phyloP scores from a whole-genome alignment of 2,797 vertebrate species.

The Amblyraja radiata region DNA sequence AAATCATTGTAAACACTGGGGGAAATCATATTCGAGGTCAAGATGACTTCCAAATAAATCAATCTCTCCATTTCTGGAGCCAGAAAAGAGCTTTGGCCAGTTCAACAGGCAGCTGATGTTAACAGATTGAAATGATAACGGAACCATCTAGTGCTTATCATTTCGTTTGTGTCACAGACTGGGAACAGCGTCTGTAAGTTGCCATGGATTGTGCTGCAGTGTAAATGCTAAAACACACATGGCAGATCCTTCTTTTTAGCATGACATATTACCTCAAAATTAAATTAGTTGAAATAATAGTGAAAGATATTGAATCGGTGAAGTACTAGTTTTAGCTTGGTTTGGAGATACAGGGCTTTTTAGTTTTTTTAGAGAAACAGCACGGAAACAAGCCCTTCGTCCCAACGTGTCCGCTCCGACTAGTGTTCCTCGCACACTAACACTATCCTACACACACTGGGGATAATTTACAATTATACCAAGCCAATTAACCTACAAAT shows the following conservation, averaged over 20 bases:
- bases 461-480: too few relatives aligned
- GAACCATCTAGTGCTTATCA: too few relatives aligned
- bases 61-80: background rate
- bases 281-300: background rate
- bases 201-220: background rate
- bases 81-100: background rate
- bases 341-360: too few relatives aligned
- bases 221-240: background rate
- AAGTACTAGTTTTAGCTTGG: too few relatives aligned
- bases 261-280: background rate
- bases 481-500: too few relatives aligned
- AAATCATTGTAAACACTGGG: background rate
- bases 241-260: background rate
- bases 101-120: constrained; percentile 3
- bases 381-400: too few relatives aligned
- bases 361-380: too few relatives aligned
- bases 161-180: background rate
- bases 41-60: background rate
- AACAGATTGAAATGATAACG: background rate
- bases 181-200: background rate
- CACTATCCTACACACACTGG: too few relatives aligned
- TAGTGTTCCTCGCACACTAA: too few relatives aligned
- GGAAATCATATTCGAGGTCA: background rate
- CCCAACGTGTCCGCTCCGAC: too few relatives aligned
- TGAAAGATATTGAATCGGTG: too few relatives aligned